These are phyloP conservation scores for Lysandra coridon DNA, from an alignment of 2,888 invertebrate genomes.

Conservation along the genomic window DNA sequence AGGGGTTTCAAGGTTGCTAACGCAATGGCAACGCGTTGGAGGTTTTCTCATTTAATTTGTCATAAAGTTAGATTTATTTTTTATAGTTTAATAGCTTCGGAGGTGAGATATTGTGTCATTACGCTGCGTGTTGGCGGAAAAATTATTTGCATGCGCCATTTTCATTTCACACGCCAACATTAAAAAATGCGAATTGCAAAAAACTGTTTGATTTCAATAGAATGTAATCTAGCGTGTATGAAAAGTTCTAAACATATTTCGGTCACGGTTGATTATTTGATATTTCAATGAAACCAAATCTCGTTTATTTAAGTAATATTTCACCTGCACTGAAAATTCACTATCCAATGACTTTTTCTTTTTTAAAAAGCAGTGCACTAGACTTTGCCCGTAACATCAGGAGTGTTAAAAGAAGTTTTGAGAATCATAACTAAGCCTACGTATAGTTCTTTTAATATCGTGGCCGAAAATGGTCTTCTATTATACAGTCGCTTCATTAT, in stretches of 20 bases:
- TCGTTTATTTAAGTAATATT: not conserved
- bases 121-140: conserved; percentile 27
- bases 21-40: not conserved
- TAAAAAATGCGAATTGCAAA: not conserved
- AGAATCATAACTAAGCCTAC: no score
- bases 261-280: not conserved
- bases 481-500: no score
- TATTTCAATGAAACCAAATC: not conserved
- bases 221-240: not conserved
- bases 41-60: conserved; percentile 42
- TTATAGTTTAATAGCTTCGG: conserved; percentile 40
- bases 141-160: conserved; percentile 19
- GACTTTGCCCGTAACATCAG: no score
- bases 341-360: no score
- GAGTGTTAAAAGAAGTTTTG: no score
- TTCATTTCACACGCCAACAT: not conserved
- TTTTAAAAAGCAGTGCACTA: no score
- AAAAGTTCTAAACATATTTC: not conserved
- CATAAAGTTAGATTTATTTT: conserved; percentile 44
- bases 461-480: no score
- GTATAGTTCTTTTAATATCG: no score
- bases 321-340: not conserved
- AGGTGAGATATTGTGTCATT: conserved; percentile 39
- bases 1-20: not conserved
- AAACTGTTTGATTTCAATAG: conserved; percentile 7